Conservation (phyloP, 2,888 invertebrate species). For the Brenthis ino region DNA sequence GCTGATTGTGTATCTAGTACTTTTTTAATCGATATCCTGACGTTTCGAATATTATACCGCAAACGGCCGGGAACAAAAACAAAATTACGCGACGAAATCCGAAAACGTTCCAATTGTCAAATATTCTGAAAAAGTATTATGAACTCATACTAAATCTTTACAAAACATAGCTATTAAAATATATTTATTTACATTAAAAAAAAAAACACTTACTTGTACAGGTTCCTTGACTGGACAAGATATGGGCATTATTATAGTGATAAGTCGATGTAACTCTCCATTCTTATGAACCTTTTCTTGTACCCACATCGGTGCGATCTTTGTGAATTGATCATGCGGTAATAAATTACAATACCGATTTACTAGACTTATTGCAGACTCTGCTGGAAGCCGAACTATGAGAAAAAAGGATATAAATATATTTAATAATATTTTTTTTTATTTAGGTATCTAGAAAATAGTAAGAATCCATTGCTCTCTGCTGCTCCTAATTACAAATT, state of each 20-base stretch:
- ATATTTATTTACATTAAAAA: neutral
- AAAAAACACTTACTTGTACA: conserved; percentile 81
- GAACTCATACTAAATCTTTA: neutral
- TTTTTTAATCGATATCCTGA: no score
- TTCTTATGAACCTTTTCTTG: conserved; percentile 43
- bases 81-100: no score
- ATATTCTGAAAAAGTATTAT: neutral
- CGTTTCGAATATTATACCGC: neutral
- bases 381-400: conserved; percentile 77
- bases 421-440: no score
- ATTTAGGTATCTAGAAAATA: neutral
- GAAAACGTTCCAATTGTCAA: neutral
- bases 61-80: neutral
- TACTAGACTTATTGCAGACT: conserved; percentile 85
- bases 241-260: conserved; percentile 88
- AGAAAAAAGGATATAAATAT: conserved; percentile 14
- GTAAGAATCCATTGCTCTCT: neutral
- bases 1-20: no score
- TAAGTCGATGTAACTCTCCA: conserved; percentile 46
- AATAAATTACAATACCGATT: conserved; percentile 91
- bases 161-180: neutral
- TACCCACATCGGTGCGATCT: conserved; percentile 69
- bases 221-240: conserved; percentile 88
- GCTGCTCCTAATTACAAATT: no score
- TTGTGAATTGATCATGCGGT: conserved; percentile 90